Evolutionary conservation across 2,113 vertebrate species (phyloP), one percentile per base, ranked within the genome.

Genomic region (Gopherus flavomarginatus): DNA sequence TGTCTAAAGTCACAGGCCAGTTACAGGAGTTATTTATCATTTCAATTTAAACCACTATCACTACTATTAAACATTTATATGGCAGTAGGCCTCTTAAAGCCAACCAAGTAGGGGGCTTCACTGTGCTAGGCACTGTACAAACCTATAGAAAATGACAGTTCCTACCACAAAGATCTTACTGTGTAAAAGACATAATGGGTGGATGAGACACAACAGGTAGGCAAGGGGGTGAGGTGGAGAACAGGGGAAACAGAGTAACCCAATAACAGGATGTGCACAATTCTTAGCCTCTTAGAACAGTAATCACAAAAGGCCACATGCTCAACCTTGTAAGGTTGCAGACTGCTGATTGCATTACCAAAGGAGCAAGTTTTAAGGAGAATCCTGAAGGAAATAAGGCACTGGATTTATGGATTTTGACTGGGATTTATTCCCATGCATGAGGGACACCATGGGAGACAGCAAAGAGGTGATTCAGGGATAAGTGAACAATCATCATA

Each of bases 1-100:
- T 19, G 82, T 83, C 80, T 0, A 1, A 9, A 62, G 79, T 62
- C 83, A n/a, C 13, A 1, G 22, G 79, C 10, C 72, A 88, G 69
- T 49, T 2, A 29, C 5, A 86, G 16, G 0, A 49, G 47, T 59
- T 49, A 69, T 26, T 65, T 75, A 79, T 27, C 13, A 4, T 52
- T 65, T 6, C 0, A 2, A 52, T 47, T 50, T 9, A 22, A 91
- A 22, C 1, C 5, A 0, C 1, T 11, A 62, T 3, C 16, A 1
- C 2, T 12, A 1, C 2, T 3, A 38, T 0, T 5, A 53, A 5
- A n/a, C 42, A 2, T 2, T 14, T 2, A 1, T 0, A 85, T 19
- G 0, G 54, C 62, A 1, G 47, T 1, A 42, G 5, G 22, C 11
- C 38, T 57, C 38, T 44, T 14, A 44, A 42, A 77, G 72, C 38